Conservation (phyloP, 2,113 vertebrate species). For the Leuciscus idus region DNA sequence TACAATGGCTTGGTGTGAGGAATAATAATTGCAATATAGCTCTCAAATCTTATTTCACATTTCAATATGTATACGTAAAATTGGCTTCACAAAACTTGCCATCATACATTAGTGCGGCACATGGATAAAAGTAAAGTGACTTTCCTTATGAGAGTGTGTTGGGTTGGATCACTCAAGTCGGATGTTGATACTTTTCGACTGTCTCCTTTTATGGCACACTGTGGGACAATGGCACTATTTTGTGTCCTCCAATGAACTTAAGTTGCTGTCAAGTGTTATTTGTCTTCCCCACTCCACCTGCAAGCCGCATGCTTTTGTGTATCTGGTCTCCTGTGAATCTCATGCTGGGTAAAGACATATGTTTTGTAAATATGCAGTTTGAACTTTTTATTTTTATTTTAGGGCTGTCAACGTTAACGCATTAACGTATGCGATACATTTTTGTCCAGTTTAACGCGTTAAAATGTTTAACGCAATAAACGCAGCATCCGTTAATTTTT, state of each 20-base stretch:
- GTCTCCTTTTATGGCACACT: background rate
- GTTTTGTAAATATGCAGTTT: background rate
- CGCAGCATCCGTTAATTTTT: too few species aligned
- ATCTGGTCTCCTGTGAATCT: background rate
- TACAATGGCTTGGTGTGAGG: background rate
- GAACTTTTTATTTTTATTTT: too few species aligned
- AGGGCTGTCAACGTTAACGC: too few species aligned
- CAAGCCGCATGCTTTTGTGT: background rate
- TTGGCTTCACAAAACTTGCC: background rate
- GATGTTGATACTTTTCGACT: background rate
- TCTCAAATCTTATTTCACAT: background rate
- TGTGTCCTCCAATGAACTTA: background rate
- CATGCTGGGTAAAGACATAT: background rate
- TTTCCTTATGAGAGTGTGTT: background rate
- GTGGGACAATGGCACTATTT: background rate
- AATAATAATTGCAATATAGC: background rate
- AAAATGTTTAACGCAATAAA: too few species aligned
- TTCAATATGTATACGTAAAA: background rate
- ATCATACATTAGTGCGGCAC: background rate
- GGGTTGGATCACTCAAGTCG: background rate
- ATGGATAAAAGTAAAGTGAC: background rate
- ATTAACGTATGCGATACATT: too few species aligned
- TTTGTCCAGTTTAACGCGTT: too few species aligned
- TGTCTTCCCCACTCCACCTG: background rate
- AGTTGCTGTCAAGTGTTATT: slow-evolving; percentile 12